Percentiles rank a stretch among this genome's conserved stretches.
These are phyloP conservation scores for Lampris megalopsis DNA, from an alignment of 2,113 vertebrate genomes.

Conservation along the genomic window DNA sequence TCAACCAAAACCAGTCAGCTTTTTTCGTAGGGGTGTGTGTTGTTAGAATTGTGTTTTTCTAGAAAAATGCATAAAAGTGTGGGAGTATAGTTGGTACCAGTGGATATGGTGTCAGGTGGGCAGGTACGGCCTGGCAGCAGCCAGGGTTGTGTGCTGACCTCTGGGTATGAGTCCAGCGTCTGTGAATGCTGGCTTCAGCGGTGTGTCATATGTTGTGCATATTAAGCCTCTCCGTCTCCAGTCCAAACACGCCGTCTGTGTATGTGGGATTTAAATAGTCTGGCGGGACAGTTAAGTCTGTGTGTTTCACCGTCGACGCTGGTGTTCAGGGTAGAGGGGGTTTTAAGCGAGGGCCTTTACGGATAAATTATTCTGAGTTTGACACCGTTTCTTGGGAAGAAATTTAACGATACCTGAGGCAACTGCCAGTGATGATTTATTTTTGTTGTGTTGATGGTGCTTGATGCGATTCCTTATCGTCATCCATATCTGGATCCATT, in stretches of 20 bases:
- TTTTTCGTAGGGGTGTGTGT: too few relatives aligned
- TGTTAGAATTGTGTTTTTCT: too few relatives aligned
- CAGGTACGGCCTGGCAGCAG: slow-evolving; percentile 16
- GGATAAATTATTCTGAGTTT: slow-evolving; percentile 19
- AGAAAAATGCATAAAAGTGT: too few relatives aligned
- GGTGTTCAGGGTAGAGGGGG: not conserved
- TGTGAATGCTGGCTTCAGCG: slow-evolving; percentile 61
- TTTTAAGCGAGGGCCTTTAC: slow-evolving; percentile 3
- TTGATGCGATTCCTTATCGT: too few relatives aligned
- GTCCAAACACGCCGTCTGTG: slow-evolving; percentile 52
- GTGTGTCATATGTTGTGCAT: slow-evolving; percentile 70
- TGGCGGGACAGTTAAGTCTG: not conserved
- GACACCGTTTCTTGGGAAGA: not conserved
- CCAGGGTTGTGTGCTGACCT: slow-evolving; percentile 51
- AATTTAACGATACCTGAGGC: too few relatives aligned
- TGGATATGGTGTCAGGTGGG: too few relatives aligned
- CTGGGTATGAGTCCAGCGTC: slow-evolving; percentile 64
- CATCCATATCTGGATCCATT: too few relatives aligned
- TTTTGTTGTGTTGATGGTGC: too few relatives aligned
- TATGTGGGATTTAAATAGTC: slow-evolving; percentile 38
- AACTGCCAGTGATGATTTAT: too few relatives aligned
- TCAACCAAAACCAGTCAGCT: too few relatives aligned
- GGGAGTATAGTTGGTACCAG: too few relatives aligned
- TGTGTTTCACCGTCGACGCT: slow-evolving; percentile 11
- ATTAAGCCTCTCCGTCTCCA: slow-evolving; percentile 57